Base-by-base conservation (phyloP, 2,888 invertebrate genomes). In the Rhagium mordax region DNA sequence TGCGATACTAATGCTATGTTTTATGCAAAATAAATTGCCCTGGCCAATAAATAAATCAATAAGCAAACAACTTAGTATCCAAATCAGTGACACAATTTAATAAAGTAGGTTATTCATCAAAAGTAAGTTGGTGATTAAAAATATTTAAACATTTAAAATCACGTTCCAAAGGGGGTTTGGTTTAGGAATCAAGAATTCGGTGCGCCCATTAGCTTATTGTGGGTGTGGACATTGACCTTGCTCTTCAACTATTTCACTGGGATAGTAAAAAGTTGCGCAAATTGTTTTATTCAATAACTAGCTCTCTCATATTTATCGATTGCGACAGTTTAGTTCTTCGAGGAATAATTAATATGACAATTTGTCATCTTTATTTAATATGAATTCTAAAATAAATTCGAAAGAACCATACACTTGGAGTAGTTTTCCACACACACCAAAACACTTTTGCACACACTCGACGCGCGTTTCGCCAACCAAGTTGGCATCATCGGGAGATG, bases 141-240 rank as follows among this genome's bases (percentile, higher is more conserved):
- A 41, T 41, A n/a, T 41, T 41, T 13, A n/a, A 33, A 20, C 41
- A 27, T 64, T 65, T 65, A n/a, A 15, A 21, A 24, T 15, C 49
- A 62, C 16, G 48, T 61, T 62, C n/a, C 20, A 33, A n/a, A 49
- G 47, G 49, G 62, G 57, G 53, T 55, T 70, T 55, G 59, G 55
- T 57, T 64, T 27, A 18, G 10, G 49, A 18, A n/a, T 48, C 29
- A 57, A 24, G 48, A 1, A 59, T 24, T 57, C 16, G 47, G 49
- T 49, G 48, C 27, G 53, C 47, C 70, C 65, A 65, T 65, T 57
- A 57, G 49, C 48, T 49, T 15, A 15, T 29, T n/a, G 64, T 70
- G 47, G 70, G 70, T 70, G 70, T 59, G 70, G 16, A 29, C 33
- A 65, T 8, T 62, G 55, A 70, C 70, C 70, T 70, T 70, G 70